Evolutionary conservation across 2,113 vertebrate genomes (phyloP).

Genomic region (Cyanistes caeruleus): DNA sequence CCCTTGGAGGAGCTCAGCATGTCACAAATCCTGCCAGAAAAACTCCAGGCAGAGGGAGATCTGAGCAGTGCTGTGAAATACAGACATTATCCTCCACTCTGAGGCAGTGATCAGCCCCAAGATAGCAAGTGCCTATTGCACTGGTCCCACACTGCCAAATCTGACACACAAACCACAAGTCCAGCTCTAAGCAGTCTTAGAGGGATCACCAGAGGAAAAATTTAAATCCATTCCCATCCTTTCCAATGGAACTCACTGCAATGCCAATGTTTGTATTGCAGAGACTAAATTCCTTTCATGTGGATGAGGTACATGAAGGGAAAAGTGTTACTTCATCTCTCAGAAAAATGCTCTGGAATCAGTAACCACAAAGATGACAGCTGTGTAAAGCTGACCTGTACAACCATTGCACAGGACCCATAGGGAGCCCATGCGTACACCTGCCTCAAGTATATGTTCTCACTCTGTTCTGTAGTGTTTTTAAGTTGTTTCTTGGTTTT

Average conservation of each 20-base stretch:
- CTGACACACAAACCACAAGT: neutral
- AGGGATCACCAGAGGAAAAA: neutral
- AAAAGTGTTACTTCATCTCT: neutral
- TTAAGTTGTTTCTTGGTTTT: neutral
- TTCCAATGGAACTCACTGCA: neutral
- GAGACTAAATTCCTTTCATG: neutral
- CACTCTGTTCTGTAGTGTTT: neutral
- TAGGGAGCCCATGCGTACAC: neutral
- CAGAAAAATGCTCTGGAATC: neutral
- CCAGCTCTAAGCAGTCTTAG: neutral
- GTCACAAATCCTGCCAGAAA: neutral
- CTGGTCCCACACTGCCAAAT: neutral
- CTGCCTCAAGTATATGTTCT: neutral
- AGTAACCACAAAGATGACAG: neutral
- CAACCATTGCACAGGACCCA: neutral
- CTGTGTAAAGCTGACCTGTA: neutral
- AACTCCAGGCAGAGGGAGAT: neutral
- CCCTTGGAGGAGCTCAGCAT: neutral
- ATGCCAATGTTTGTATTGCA: neutral
- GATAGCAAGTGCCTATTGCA: neutral
- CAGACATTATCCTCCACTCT: neutral
- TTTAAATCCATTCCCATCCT: neutral
- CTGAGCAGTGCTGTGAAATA: neutral
- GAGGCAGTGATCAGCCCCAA: neutral
- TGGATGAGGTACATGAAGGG: neutral